A percentile compares a stretch with the other conserved stretches of the same genome.
Conservation (phyloP, 2,113 vertebrate species). For the Lichenostomus cassidix region DNA sequence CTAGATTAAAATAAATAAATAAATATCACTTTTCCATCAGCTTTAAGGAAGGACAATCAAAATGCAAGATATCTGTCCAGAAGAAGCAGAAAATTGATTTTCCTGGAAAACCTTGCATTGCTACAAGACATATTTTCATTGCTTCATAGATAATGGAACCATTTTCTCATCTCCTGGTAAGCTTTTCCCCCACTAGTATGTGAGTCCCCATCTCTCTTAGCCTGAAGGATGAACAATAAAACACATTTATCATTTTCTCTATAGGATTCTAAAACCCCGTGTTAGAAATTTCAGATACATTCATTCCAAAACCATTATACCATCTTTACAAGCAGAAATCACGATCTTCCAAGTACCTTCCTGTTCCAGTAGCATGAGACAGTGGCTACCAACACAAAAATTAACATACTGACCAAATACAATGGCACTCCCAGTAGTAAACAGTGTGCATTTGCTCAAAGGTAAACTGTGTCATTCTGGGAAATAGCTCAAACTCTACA, state of each 20-base stretch:
- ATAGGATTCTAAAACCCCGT: not conserved
- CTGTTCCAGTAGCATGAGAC: not conserved
- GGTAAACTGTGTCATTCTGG: not conserved
- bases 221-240: not conserved
- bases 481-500: not conserved
- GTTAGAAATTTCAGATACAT: not conserved
- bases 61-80: not conserved
- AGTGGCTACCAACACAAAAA: not conserved
- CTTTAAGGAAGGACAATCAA: not conserved
- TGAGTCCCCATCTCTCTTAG: not conserved
- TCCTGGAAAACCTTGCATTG: not conserved
- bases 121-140: not conserved
- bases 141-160: not conserved
- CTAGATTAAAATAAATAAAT: not conserved
- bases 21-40: not conserved
- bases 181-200: not conserved
- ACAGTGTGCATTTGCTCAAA: not conserved
- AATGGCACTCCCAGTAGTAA: not conserved
- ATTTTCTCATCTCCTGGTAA: not conserved
- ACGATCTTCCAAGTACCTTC: not conserved
- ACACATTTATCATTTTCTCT: not conserved
- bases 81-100: not conserved
- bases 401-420: not conserved
- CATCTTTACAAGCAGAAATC: not conserved
- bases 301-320: not conserved